Percentiles rank a stretch among this genome's conserved stretches.
Conservation (phyloP, 2,113 vertebrate genomes). For the Taurulus bubalis region DNA sequence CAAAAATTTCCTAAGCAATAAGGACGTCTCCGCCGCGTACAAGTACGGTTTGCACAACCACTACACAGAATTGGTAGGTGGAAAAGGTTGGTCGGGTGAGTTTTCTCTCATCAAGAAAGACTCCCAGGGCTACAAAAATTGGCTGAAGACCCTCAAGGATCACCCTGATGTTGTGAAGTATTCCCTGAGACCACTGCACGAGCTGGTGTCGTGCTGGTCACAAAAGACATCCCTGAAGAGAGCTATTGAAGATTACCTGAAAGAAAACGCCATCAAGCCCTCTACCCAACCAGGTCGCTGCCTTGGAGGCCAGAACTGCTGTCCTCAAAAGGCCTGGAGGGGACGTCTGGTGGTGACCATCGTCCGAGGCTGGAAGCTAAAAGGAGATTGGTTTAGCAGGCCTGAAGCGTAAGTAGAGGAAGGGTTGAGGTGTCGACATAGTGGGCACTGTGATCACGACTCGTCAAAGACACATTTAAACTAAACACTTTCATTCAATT, state of each 20-base stretch:
- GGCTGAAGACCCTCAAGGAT: conserved; percentile 38
- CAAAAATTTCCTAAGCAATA: background rate
- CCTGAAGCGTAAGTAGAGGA: conserved; percentile 31
- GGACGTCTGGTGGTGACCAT: conserved; percentile 39
- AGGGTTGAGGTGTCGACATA: background rate
- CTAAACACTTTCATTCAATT: background rate
- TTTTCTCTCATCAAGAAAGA: conserved; percentile 14
- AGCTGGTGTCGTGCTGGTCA: background rate
- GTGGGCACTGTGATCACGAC: background rate
- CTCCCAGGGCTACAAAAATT: background rate
- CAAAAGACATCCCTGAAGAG: background rate
- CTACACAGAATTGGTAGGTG: conserved; percentile 35
- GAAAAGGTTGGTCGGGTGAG: background rate
- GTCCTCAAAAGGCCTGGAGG: conserved; percentile 6
- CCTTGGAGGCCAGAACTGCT: background rate
- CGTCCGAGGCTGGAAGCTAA: conserved; percentile 24
- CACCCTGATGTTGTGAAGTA: conserved; percentile 27
- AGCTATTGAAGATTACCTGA: conserved; percentile 28
- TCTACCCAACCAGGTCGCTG: no score
- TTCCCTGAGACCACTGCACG: conserved; percentile 30
- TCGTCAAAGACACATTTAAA: no score
- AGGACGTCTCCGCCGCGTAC: background rate
- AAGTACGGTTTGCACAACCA: conserved; percentile 4
- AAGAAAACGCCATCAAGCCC: background rate
- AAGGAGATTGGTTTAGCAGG: background rate